phyloP scores from a whole-genome alignment of 2,888 invertebrate species.

The Chydorus sphaericus region DNA sequence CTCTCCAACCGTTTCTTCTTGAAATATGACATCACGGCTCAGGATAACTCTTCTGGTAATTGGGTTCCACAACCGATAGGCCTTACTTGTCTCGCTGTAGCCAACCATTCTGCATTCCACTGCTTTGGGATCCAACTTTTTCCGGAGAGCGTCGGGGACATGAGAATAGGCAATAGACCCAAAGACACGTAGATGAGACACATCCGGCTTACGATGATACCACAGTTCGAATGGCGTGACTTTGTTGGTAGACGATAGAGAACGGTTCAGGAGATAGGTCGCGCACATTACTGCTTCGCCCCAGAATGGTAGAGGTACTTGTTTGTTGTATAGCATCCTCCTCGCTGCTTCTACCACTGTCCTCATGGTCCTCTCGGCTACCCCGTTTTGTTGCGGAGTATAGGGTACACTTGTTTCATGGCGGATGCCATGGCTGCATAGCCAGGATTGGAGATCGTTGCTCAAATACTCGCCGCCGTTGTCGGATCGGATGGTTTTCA shows the following conservation, averaged over 20 bases:
- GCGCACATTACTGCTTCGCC: not conserved
- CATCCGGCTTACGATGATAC: not conserved
- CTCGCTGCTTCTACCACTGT: not conserved
- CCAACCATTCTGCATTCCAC: not conserved
- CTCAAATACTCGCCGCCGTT: too few relatives aligned
- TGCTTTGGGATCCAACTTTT: not conserved
- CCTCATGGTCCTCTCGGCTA: not conserved
- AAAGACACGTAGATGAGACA: not conserved
- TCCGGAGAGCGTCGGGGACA: not conserved
- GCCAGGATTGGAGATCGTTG: too few relatives aligned
- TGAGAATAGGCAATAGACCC: not conserved
- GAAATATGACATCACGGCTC: not conserved
- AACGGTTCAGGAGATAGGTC: not conserved
- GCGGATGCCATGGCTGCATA: too few relatives aligned
- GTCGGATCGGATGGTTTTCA: too few relatives aligned
- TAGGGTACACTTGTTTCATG: not conserved
- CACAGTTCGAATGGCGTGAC: not conserved
- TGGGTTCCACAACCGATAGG: not conserved
- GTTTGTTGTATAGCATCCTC: not conserved
- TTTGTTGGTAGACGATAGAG: not conserved
- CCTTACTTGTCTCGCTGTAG: not conserved
- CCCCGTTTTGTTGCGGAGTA: not conserved
- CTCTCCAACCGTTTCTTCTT: too few relatives aligned
- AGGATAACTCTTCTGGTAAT: not conserved
- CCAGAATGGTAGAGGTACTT: not conserved